A percentile compares a stretch with the other conserved stretches of the same genome.
Evolutionary conservation across 2,888 invertebrate genomes (phyloP).

Genomic region (Pocota personata): DNA sequence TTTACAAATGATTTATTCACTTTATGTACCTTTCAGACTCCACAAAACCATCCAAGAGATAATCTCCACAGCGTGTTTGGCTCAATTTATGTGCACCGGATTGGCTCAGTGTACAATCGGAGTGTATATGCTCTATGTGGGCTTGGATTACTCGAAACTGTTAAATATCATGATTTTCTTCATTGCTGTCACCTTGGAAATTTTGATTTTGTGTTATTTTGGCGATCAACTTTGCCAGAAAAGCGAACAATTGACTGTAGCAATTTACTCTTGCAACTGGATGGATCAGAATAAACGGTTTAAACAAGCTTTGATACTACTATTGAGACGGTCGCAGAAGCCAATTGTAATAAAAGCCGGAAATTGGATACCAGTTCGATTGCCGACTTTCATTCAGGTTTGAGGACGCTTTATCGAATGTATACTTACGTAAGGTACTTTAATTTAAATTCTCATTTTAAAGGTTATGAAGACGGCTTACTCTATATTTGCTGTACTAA

Average conservation of each 20-base stretch:
- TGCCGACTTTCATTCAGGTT: conserved; percentile 84
- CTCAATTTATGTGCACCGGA: conserved; percentile 84
- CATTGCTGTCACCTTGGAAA: conserved; percentile 83
- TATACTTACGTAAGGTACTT: too few relatives aligned
- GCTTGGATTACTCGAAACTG: conserved; percentile 59
- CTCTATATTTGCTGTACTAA: conserved; percentile 77
- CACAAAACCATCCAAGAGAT: conserved; percentile 83
- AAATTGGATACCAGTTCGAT: conserved; percentile 83
- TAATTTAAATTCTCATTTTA: conserved; percentile 10
- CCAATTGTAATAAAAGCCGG: conserved; percentile 84
- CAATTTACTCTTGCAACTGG: conserved; percentile 84
- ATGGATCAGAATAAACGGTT: conserved; percentile 83
- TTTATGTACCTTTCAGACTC: conserved; percentile 81
- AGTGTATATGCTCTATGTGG: conserved; percentile 82
- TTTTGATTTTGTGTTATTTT: conserved; percentile 84
- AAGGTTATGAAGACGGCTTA: conserved; percentile 79
- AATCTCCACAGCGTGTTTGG: conserved; percentile 84
- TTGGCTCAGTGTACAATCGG: conserved; percentile 79
- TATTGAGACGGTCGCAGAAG: conserved; percentile 84
- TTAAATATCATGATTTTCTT: conserved; percentile 75
- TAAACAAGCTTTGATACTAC: conserved; percentile 81
- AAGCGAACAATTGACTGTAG: conserved; percentile 83
- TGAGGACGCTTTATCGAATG: not conserved
- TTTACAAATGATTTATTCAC: not conserved
- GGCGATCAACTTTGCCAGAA: conserved; percentile 83